Evolutionary conservation across 30 jellyfish, hydroid and myxozoan genomes (phyloP).

Genomic region (Chironex yamaguchii): DNA sequence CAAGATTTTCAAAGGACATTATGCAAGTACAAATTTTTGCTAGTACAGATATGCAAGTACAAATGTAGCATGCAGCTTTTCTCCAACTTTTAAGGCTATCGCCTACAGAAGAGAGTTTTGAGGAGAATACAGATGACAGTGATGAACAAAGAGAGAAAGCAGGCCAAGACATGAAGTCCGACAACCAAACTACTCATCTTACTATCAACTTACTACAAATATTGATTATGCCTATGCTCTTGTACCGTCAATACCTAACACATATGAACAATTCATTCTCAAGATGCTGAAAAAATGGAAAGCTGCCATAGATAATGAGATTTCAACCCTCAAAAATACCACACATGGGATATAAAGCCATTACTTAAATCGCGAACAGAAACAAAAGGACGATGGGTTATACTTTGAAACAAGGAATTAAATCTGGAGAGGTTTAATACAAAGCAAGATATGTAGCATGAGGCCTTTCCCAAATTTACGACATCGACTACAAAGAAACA

Average conservation of each 20-base stretch:
- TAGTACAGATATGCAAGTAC: too few species aligned
- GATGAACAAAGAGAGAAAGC: neutral
- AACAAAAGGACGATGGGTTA: slow-evolving; percentile 54
- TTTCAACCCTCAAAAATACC: slow-evolving; percentile 5
- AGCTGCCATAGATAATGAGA: slow-evolving; percentile 46
- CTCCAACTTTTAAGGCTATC: too few species aligned
- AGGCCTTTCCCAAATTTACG: slow-evolving; percentile 12
- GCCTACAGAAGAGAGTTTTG: too few species aligned
- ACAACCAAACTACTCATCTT: slow-evolving; percentile 9
- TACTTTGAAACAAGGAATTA: slow-evolving; percentile 27
- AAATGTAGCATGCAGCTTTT: too few species aligned
- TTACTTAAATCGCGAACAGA: slow-evolving; percentile 2
- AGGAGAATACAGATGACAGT: too few species aligned
- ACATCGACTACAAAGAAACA: neutral
- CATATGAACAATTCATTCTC: slow-evolving; percentile 15
- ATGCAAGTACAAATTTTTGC: too few species aligned
- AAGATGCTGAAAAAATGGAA: slow-evolving; percentile 48
- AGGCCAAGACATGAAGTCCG: slow-evolving; percentile 41
- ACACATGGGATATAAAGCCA: slow-evolving; percentile 21
- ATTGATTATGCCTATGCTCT: slow-evolving; percentile 45
- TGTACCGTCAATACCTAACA: slow-evolving; percentile 1
- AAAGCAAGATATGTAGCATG: slow-evolving; percentile 48
- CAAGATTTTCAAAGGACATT: too few species aligned
- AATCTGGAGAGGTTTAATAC: slow-evolving; percentile 9
- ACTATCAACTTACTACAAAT: slow-evolving; percentile 24